Base-by-base conservation (phyloP, 2,113 vertebrate genomes). In the Peromyscus polionotus region DNA sequence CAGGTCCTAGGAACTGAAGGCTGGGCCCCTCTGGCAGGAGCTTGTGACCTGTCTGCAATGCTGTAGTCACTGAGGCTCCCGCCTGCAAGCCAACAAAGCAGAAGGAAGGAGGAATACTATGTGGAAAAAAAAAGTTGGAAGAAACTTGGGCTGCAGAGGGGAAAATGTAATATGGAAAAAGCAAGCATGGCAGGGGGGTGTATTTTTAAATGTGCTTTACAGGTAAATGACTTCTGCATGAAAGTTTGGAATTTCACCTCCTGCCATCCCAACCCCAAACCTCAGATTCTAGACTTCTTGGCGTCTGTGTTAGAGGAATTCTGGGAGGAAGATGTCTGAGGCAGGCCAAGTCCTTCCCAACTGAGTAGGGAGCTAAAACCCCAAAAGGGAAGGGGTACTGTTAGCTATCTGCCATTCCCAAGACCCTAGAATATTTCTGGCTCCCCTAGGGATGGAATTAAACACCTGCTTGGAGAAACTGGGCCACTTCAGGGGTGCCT, bases 151-250 rank as follows among this genome's bases (percentile, higher is more conserved):
- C 72, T 93, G 75, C 81, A 59, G 48, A 94, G 75, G 88, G 75
- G 17, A 95, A 96, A 93, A 95, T 75, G 67, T n/a, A 93, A 94
- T 95, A 67, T 93, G 97, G 97, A 91, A 94, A 97, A 97, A 97
- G 83, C 81, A 51, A 0, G 1, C 80, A 39, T 51, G 39, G 22
- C 24, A 28, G 67, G 54, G 42, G 65, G 68, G 61, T 26, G 63
- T 87, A 84, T 93, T 91, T 93, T 85, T 95, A 95, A 97, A 95
- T 97, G 97, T 90, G 88, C 90, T 97, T 98, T 88, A 95, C 94
- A 97, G 94, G 97, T 97, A 97, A 97, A 97, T 97, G 88, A 96
- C 94, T 97, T 98, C 96, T 97, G 72, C 96, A 97, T 95, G 95
- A 92, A 94, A 73, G 96, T 97, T 88, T 97, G 94, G 96, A 92